A percentile compares a stretch with the other conserved stretches of the same genome.
These are phyloP conservation scores for Penaeus vannamei DNA, from an alignment of 1,140 invertebrate species.

Conservation along the genomic window DNA sequence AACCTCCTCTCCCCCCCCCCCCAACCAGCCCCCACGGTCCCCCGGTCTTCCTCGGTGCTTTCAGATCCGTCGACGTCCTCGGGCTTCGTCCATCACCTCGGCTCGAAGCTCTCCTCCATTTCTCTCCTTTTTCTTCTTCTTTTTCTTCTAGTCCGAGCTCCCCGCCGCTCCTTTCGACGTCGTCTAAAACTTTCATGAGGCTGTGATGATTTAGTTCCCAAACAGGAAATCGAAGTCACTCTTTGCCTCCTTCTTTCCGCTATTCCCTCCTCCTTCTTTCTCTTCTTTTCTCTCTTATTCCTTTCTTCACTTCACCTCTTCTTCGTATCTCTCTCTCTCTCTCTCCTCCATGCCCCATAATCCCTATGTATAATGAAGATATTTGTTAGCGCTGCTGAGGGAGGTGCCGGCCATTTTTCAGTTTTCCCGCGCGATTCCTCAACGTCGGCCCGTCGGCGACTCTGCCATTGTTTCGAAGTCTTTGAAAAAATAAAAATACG, in stretches of 20 bases:
- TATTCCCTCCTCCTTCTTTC: too few species aligned
- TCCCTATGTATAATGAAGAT: conserved; percentile 66
- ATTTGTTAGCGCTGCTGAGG: conserved; percentile 62
- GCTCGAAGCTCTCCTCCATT: not conserved
- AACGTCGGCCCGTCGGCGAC: conserved; percentile 37
- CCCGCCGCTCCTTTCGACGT: conserved; percentile 18
- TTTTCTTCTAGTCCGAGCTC: conserved; percentile 1
- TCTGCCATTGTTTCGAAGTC: conserved; percentile 23
- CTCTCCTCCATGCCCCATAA: conserved; percentile 36
- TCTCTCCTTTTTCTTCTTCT: conserved; percentile 8
- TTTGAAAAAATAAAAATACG: conserved; percentile 53
- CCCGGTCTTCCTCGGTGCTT: too few species aligned
- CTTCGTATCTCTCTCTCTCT: too few species aligned
- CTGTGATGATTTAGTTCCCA: conserved; percentile 49
- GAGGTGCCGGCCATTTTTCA: conserved; percentile 59
- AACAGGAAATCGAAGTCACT: conserved; percentile 60
- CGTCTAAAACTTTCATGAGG: conserved; percentile 56
- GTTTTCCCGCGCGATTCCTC: conserved; percentile 58
- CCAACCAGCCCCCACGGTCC: too few species aligned
- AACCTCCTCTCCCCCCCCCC: too few species aligned
- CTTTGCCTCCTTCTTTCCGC: not conserved
- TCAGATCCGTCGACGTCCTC: too few species aligned
- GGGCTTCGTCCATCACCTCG: too few species aligned
- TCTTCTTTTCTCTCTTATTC: too few species aligned
- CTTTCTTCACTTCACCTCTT: too few species aligned